phyloP scores from a whole-genome alignment of 30 jellyfish, hydroid and myxozoan species.

The Kudoa iwatai region DNA sequence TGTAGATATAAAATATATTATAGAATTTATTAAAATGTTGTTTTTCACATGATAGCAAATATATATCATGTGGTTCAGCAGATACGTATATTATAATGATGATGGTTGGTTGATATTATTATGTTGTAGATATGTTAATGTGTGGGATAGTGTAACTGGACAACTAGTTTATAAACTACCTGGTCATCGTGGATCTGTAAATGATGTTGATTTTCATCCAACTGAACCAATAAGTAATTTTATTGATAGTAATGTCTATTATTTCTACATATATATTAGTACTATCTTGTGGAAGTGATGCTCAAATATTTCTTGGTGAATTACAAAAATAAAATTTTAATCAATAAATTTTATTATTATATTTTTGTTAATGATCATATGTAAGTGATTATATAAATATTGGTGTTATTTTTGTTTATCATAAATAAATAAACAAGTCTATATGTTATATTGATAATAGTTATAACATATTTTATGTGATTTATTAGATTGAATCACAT shows the following conservation, averaged over 20 bases:
- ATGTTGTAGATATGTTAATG: slow-evolving; percentile 21
- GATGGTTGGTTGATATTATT: too few species aligned
- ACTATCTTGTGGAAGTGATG: slow-evolving; percentile 54
- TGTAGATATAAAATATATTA: too few species aligned
- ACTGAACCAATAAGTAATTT: slow-evolving; percentile 47
- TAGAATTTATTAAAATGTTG: slow-evolving; percentile 46
- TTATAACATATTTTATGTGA: too few species aligned
- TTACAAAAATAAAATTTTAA: not conserved
- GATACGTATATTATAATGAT: not conserved
- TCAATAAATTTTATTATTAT: too few species aligned
- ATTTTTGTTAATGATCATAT: too few species aligned
- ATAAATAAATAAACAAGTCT: too few species aligned
- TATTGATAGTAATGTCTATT: too few species aligned
- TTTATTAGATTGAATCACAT: too few species aligned
- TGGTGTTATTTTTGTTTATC: too few species aligned
- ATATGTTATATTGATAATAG: too few species aligned
- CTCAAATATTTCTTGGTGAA: slow-evolving; percentile 33
- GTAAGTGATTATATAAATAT: too few species aligned
- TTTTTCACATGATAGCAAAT: slow-evolving; percentile 70
- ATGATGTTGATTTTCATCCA: slow-evolving; percentile 79
- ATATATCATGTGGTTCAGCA: slow-evolving; percentile 1
- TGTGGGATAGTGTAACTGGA: slow-evolving; percentile 69
- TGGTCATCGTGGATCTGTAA: slow-evolving; percentile 68
- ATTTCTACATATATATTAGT: too few species aligned
- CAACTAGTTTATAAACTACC: slow-evolving; percentile 26